These are phyloP conservation scores for Epizoanthus ramosus DNA, from an alignment of 92 coral and sea anemone species.

Conservation along the genomic window DNA sequence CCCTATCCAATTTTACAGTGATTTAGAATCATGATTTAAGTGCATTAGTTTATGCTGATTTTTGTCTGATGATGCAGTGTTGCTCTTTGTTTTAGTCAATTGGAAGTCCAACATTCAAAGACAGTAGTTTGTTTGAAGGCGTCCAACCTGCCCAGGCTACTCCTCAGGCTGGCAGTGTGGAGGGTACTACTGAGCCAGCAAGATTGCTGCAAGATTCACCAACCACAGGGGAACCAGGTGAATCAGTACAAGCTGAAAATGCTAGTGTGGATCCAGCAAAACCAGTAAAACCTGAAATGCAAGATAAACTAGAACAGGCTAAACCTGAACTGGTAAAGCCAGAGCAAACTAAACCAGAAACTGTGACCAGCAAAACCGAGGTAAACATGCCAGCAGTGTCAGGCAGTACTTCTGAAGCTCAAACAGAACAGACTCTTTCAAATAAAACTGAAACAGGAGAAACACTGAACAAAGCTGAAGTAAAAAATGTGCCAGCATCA, in stretches of 20 bases:
- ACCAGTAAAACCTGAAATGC: constrained; percentile 20
- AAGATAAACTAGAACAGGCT: not conserved
- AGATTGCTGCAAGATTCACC: not conserved
- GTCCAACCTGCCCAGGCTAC: not conserved
- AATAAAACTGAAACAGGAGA: constrained; percentile 16
- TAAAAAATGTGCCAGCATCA: not conserved
- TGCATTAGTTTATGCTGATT: not conserved
- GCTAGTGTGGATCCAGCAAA: not conserved
- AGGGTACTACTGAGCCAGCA: not conserved
- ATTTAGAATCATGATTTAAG: not conserved
- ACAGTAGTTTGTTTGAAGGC: constrained; percentile 32
- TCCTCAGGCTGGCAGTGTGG: not conserved
- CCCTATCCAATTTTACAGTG: too few species aligned
- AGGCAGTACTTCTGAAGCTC: not conserved
- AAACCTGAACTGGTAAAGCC: constrained; percentile 3
- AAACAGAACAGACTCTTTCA: constrained; percentile 14
- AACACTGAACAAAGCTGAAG: not conserved
- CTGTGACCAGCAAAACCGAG: constrained; percentile 4
- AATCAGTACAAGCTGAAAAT: constrained; percentile 9
- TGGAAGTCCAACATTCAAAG: constrained; percentile 63
- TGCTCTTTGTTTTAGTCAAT: constrained; percentile 34
- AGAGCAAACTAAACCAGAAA: constrained; percentile 26
- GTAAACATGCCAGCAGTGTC: constrained; percentile 5
- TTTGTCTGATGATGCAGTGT: not conserved
- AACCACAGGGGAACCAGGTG: not conserved